Conservation (phyloP, 2,888 invertebrate species). For the Meandrusa payeni region DNA sequence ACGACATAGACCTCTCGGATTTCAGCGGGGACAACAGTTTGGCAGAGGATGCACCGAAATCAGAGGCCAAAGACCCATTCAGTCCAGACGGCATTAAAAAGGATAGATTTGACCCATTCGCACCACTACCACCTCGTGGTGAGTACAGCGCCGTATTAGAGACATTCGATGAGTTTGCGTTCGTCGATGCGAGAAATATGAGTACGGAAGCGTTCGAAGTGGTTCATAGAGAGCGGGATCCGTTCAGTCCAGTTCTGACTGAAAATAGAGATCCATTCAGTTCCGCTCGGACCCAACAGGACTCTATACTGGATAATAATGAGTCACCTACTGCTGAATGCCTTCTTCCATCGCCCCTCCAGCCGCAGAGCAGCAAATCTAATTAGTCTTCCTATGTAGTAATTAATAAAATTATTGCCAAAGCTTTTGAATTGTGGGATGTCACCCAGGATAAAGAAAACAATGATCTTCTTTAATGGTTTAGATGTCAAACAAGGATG, state of each 20-base stretch:
- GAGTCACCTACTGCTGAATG: slow-evolving; percentile 68
- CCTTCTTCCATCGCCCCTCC: slow-evolving; percentile 81
- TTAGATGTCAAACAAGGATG: too few relatives aligned
- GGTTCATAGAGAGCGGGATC: slow-evolving; percentile 43
- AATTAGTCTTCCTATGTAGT: slow-evolving; percentile 37
- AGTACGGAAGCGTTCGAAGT: slow-evolving; percentile 57
- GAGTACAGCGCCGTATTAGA: slow-evolving; percentile 43
- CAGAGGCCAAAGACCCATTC: slow-evolving; percentile 75
- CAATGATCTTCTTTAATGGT: too few relatives aligned
- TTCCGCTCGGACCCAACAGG: slow-evolving; percentile 28
- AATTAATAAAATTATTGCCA: too few relatives aligned
- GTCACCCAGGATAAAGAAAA: too few relatives aligned
- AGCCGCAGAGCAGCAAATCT: slow-evolving; percentile 65
- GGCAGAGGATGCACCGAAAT: slow-evolving; percentile 75
- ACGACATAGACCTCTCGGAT: slow-evolving; percentile 89
- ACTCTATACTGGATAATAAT: slow-evolving; percentile 63
- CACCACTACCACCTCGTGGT: slow-evolving; percentile 28
- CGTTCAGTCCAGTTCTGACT: slow-evolving; percentile 33
- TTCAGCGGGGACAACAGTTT: slow-evolving; percentile 86
- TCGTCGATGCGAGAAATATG: slow-evolving; percentile 42
- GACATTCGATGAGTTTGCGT: slow-evolving; percentile 60
- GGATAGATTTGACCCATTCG: slow-evolving; percentile 40
- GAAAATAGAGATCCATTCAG: slow-evolving; percentile 30
- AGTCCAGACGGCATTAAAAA: slow-evolving; percentile 71
- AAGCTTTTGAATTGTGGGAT: too few relatives aligned